phyloP scores from a whole-genome alignment of 2,113 vertebrate species.

The Nettapus auritus region DNA sequence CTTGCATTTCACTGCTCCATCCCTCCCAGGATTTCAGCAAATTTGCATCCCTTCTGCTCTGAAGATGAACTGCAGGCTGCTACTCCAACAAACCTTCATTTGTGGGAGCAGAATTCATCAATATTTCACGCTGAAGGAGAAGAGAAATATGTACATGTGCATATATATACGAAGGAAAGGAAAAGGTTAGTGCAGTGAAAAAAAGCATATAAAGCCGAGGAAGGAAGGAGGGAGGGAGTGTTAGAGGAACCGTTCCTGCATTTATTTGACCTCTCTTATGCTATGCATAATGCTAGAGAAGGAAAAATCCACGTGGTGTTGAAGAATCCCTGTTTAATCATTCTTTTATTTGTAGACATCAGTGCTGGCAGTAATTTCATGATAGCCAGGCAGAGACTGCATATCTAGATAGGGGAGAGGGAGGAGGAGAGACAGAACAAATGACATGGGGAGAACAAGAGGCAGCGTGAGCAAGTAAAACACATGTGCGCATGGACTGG shows the following conservation, averaged over 20 bases:
- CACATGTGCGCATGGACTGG: neutral
- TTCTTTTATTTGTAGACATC: slow-evolving; percentile 58
- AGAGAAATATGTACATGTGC: neutral
- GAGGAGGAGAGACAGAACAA: neutral
- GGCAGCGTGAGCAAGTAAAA: neutral
- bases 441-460: slow-evolving; percentile 2
- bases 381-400: neutral
- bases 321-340: slow-evolving; percentile 61
- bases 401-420: neutral
- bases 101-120: slow-evolving; percentile 64
- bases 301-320: slow-evolving; percentile 31
- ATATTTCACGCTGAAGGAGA: slow-evolving; percentile 64
- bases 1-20: slow-evolving; percentile 7
- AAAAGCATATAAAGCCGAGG: neutral
- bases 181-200: neutral
- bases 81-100: slow-evolving; percentile 34
- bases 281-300: slow-evolving; percentile 38
- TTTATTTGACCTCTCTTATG: slow-evolving; percentile 50
- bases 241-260: neutral
- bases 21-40: slow-evolving; percentile 49
- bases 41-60: slow-evolving; percentile 45
- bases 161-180: neutral
- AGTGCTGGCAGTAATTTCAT: slow-evolving; percentile 6
- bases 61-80: slow-evolving; percentile 43
- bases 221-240: neutral